A percentile compares a stretch with the other conserved stretches of the same genome.
These are phyloP conservation scores for Smutsia temminckii DNA, from an alignment of 2,797 vertebrate species.

Conservation along the genomic window DNA sequence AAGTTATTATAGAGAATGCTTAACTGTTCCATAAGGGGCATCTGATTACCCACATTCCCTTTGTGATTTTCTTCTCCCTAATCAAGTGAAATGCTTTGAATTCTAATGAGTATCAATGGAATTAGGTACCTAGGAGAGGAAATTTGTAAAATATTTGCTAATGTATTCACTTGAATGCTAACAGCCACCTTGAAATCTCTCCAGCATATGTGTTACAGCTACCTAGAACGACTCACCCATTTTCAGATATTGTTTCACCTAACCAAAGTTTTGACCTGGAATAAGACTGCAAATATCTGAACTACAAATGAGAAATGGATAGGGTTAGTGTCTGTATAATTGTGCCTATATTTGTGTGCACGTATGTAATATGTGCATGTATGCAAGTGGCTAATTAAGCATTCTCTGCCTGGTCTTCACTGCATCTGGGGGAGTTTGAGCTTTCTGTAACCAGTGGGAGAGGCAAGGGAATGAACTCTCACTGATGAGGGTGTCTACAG, in stretches of 20 bases:
- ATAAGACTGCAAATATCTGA: neutral
- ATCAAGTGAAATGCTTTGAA: constrained; percentile 32
- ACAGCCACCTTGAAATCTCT: neutral
- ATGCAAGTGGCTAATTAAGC: too few species aligned
- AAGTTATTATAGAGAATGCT: neutral
- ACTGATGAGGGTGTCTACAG: neutral
- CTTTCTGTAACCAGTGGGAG: neutral
- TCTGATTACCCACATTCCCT: neutral
- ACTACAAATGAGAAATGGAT: neutral
- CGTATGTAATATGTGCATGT: accelerated
- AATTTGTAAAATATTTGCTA: neutral
- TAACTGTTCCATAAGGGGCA: neutral
- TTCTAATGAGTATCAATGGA: neutral
- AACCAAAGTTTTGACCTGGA: neutral
- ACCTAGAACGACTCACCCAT: neutral
- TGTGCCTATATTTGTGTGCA: neutral
- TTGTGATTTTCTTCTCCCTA: neutral
- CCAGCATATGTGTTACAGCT: neutral
- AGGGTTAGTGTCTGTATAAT: neutral
- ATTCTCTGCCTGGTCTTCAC: neutral
- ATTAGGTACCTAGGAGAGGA: neutral
- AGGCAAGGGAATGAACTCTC: neutral
- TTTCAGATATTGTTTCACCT: neutral
- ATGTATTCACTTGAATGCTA: neutral
- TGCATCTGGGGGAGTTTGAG: neutral